These are phyloP conservation scores for Coendou prehensilis DNA, from an alignment of 2,797 vertebrate species.

Conservation along the genomic window DNA sequence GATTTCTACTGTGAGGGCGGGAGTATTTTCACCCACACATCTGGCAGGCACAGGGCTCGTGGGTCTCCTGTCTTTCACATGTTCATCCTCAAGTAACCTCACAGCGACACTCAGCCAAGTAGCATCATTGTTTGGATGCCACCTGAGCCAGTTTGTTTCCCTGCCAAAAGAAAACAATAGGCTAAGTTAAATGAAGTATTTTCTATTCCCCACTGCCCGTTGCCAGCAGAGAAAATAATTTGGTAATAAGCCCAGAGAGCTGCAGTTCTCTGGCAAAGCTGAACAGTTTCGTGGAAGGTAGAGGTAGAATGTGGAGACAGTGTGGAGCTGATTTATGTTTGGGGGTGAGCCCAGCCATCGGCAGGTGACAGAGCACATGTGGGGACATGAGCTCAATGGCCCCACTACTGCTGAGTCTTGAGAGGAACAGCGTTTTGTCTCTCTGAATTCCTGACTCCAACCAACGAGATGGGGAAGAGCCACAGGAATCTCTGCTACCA, in stretches of 20 bases:
- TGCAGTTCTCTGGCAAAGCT: background rate
- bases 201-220: constrained; percentile 30
- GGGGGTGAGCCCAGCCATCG: background rate
- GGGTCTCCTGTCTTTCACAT: background rate
- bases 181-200: constrained; percentile 67
- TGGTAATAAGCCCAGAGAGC: constrained; percentile 50
- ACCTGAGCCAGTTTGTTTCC: constrained; percentile 18
- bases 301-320: background rate
- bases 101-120: background rate
- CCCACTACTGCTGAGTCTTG: background rate
- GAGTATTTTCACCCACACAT: background rate
- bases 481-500: constrained; percentile 7
- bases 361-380: background rate
- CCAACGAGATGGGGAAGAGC: background rate
- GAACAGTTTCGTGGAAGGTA: background rate
- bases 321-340: constrained; percentile 12
- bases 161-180: constrained; percentile 72
- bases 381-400: background rate
- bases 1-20: background rate
- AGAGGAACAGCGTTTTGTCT: background rate
- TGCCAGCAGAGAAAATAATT: constrained; percentile 53
- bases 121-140: background rate
- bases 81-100: background rate
- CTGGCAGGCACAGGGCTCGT: background rate
- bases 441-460: constrained; percentile 4